Evolutionary conservation across 2,888 invertebrate genomes (phyloP).

Genomic region (Rhopalosiphum nymphaeae): DNA sequence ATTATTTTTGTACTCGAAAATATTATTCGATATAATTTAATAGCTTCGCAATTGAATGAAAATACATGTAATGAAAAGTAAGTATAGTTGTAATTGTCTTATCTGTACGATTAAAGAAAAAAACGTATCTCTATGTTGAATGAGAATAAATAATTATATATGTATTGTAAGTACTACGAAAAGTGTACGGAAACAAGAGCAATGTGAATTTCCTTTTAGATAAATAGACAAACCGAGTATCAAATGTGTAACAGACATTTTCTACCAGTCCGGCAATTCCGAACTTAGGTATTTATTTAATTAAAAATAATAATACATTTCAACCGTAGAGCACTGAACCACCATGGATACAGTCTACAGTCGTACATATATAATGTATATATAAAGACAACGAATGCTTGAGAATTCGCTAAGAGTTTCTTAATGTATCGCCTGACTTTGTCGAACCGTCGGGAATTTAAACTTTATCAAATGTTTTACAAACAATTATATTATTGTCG

Average conservation of each 20-base stretch:
- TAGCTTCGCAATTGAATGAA: neutral
- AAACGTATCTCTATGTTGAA: neutral
- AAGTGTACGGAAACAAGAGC: neutral
- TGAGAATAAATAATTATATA: neutral
- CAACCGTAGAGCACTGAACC: neutral
- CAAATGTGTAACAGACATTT: neutral
- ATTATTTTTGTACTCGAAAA: neutral
- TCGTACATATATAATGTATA: slow-evolving; percentile 1
- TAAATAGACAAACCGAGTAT: neutral
- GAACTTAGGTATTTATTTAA: slow-evolving; percentile 21
- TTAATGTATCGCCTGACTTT: neutral
- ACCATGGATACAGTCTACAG: neutral
- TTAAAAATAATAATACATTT: slow-evolving; percentile 14
- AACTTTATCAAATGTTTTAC: neutral
- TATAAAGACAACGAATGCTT: neutral
- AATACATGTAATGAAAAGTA: neutral
- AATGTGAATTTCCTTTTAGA: neutral
- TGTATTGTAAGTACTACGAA: neutral
- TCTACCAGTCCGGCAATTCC: neutral
- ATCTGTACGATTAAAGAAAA: neutral
- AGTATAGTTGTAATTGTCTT: neutral
- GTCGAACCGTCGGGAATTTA: slow-evolving; percentile 16
- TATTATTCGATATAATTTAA: neutral
- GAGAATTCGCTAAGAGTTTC: neutral
- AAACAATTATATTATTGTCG: neutral